phyloP scores from a whole-genome alignment of 2,113 vertebrate genomes.

The Hiodon tergisus region DNA sequence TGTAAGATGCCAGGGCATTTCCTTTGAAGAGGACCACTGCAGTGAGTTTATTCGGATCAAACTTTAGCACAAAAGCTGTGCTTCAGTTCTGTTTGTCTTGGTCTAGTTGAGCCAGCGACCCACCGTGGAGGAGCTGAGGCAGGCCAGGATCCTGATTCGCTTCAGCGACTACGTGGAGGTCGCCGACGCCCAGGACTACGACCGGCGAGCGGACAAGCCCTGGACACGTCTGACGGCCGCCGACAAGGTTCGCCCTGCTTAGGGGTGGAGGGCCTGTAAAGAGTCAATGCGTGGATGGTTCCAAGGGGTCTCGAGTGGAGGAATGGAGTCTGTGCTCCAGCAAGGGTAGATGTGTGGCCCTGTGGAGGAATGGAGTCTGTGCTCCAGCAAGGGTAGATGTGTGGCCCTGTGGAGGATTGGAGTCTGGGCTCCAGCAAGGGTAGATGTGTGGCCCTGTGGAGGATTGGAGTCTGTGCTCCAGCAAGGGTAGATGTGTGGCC shows the following conservation, averaged over 20 bases:
- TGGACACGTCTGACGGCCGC: constrained; percentile 96
- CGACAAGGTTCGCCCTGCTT: constrained; percentile 74
- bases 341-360: too few species aligned
- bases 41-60: too few species aligned
- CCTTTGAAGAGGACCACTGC: too few species aligned
- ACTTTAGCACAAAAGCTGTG: too few species aligned
- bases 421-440: too few species aligned
- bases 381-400: too few species aligned
- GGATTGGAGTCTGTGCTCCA: too few species aligned
- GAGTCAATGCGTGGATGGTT: not conserved
- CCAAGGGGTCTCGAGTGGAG: not conserved
- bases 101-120: constrained; percentile 91
- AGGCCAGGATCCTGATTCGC: constrained; percentile 92
- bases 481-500: not conserved
- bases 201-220: constrained; percentile 91
- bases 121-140: constrained; percentile 91
- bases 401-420: too few species aligned
- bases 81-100: not conserved
- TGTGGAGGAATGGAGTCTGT: too few species aligned
- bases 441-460: too few species aligned
- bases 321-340: too few species aligned
- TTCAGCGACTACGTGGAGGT: constrained; percentile 98
- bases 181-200: constrained; percentile 92
- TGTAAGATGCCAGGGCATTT: too few species aligned
- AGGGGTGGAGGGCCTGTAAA: not conserved